Percentiles rank a stretch among this genome's conserved stretches.
Evolutionary conservation across 2,888 invertebrate species (phyloP).

Genomic region (Noctua pronuba): DNA sequence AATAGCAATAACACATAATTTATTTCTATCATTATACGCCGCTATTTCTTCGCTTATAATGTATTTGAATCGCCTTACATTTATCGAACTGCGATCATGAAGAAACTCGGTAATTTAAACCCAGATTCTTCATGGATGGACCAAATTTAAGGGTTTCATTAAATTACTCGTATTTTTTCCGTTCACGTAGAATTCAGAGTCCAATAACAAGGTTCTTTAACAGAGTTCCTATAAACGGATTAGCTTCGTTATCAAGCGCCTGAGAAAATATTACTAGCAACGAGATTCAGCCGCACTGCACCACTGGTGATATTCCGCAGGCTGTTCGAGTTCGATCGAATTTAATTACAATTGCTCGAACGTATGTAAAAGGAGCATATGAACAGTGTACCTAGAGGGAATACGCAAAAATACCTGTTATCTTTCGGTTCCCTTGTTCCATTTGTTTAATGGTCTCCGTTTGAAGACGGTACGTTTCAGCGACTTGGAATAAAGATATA

Average conservation of each 20-base stretch:
- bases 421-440: background rate
- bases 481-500: slow-evolving; percentile 14
- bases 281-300: slow-evolving; percentile 62
- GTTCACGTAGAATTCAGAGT: background rate
- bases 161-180: background rate
- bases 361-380: slow-evolving; percentile 13
- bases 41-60: slow-evolving; percentile 23
- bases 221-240: slow-evolving; percentile 20
- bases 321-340: slow-evolving; percentile 52
- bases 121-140: too few relatives aligned
- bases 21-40: slow-evolving; percentile 32
- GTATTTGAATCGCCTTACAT: slow-evolving; percentile 19
- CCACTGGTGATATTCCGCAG: slow-evolving; percentile 58
- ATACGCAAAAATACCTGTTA: background rate
- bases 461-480: slow-evolving; percentile 9
- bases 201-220: background rate
- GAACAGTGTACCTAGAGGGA: background rate
- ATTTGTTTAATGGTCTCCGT: slow-evolving; percentile 23
- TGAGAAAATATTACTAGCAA: slow-evolving; percentile 62
- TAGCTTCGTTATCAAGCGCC: slow-evolving; percentile 54
- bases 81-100: slow-evolving; percentile 32
- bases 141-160: background rate
- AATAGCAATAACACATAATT: slow-evolving; percentile 41
- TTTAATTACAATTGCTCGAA: slow-evolving; percentile 47
- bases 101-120: background rate